Base-by-base conservation (phyloP, 2,888 invertebrate genomes). In the Diadromus collaris region DNA sequence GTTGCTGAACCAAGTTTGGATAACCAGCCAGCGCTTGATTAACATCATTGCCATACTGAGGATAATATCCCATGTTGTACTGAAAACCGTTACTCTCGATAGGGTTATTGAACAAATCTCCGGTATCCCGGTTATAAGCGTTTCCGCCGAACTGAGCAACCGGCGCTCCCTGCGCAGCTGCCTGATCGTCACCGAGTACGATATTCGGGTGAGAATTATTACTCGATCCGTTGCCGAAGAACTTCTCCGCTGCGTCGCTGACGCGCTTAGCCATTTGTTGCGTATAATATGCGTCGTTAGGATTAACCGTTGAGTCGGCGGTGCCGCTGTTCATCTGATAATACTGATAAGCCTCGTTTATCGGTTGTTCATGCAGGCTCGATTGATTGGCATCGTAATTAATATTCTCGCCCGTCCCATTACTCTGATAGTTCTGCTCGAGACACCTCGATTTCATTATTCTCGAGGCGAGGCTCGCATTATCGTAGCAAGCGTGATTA, bases 231-330 rank as follows among this genome's bases (percentile, higher is more conserved):
- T 56, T 75, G 1, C 48, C 44, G 24, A 51, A 79, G 73, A 84
- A 86, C 21, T 80, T 80, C 10, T 64, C 79, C 34, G 51, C 75
- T 7, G 32, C 69, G 6, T 82, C 83, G 5, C 61, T 60, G 29
- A 56, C 78, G 13, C 77, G 81, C 32, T 80, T 86, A 19, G 76
- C 70, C 51, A 81, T 46, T 58, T 85, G 83, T 79, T 85, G 86
- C 10, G 84, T 61, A 65, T 85, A 86, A 76, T 83, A 82, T 16
- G 75, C 65, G 38, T 83, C 80, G 6, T 38, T 63, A 1, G 85
- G 34, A 32, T 83, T 81, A 13, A 81, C 69, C 21, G 76, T 72
- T n/a, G 68, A 48, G 48, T 60, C 76, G 6, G 81, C 19, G 9
- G 80, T 76, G 4, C 79, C 68, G 3, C 78, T 81, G 27, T 79